These are phyloP conservation scores for Peribatodes rhomboidaria DNA, from an alignment of 2,888 invertebrate species.

Conservation along the genomic window DNA sequence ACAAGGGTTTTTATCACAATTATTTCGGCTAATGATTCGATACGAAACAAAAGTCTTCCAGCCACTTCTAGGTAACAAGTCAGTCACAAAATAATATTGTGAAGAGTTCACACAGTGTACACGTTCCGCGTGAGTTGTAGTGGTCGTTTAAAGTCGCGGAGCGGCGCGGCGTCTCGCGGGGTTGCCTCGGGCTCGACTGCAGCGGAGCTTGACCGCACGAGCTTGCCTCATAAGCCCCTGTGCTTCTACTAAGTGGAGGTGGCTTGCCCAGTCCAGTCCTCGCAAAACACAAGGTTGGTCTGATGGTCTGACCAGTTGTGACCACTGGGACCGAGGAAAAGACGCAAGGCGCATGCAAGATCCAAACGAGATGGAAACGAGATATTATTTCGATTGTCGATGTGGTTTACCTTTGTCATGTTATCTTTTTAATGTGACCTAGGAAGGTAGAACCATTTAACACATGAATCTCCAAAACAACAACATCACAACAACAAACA, in stretches of 20 bases:
- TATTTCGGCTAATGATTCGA: background rate
- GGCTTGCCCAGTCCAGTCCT: background rate
- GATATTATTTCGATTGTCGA: too few relatives aligned
- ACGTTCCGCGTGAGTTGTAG: constrained; percentile 55
- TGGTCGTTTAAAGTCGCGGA: background rate
- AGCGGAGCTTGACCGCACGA: constrained; percentile 36
- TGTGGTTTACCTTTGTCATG: too few relatives aligned
- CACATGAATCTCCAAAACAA: too few relatives aligned
- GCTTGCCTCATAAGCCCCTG: constrained; percentile 16
- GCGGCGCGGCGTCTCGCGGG: constrained; percentile 20
- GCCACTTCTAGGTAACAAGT: background rate
- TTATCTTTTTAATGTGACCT: too few relatives aligned
- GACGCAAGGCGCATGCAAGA: background rate
- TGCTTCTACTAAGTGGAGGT: background rate
- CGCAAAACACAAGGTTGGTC: background rate
- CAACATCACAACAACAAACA: too few relatives aligned
- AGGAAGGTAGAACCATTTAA: too few relatives aligned
- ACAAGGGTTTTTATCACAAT: constrained; percentile 10
- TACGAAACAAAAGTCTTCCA: too few relatives aligned
- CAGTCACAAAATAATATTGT: constrained; percentile 37
- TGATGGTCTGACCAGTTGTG: background rate
- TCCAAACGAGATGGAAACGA: too few relatives aligned
- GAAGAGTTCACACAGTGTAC: constrained; percentile 50
- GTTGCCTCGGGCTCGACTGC: constrained; percentile 40
- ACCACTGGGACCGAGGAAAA: background rate